Conservation (phyloP, 1,140 invertebrate genomes). For the Ericerus pela region DNA sequence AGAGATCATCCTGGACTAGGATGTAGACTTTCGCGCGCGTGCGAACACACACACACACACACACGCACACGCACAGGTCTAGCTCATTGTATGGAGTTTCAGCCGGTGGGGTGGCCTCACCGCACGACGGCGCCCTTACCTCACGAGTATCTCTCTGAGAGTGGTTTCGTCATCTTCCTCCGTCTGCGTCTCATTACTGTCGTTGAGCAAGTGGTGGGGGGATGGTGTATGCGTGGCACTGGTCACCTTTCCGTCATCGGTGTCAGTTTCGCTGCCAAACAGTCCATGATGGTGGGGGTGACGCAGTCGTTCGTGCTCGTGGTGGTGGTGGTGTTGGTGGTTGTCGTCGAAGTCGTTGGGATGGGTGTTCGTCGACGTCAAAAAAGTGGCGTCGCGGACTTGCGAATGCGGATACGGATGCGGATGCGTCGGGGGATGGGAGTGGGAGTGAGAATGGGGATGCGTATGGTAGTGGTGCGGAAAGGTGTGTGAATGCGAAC, state of each 20-base stretch:
- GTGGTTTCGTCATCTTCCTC: conserved; percentile 55
- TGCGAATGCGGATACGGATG: background rate
- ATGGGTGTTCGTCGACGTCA: background rate
- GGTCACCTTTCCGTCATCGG: conserved; percentile 16
- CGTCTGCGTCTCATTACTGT: conserved; percentile 8
- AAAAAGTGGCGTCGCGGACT: background rate
- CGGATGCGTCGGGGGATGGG: background rate
- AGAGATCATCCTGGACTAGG: too few species aligned
- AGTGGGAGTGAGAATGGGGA: background rate
- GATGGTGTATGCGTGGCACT: conserved; percentile 4
- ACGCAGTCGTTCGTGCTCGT: conserved; percentile 4
- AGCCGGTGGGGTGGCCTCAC: too few species aligned
- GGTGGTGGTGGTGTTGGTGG: too few species aligned
- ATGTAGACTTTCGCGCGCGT: too few species aligned
- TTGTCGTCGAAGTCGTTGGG: conserved; percentile 2
- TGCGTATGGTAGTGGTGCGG: conserved; percentile 1
- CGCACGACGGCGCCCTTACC: too few species aligned
- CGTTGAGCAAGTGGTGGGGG: conserved; percentile 1
- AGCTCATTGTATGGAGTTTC: too few species aligned
- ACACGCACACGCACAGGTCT: too few species aligned
- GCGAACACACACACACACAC: too few species aligned
- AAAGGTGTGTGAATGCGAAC: background rate
- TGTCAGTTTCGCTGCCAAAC: conserved; percentile 14
- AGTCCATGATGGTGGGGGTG: background rate
- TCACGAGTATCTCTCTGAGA: conserved; percentile 72